Base-by-base conservation (phyloP, 2,888 invertebrate genomes). In the Aphidius colemani region DNA sequence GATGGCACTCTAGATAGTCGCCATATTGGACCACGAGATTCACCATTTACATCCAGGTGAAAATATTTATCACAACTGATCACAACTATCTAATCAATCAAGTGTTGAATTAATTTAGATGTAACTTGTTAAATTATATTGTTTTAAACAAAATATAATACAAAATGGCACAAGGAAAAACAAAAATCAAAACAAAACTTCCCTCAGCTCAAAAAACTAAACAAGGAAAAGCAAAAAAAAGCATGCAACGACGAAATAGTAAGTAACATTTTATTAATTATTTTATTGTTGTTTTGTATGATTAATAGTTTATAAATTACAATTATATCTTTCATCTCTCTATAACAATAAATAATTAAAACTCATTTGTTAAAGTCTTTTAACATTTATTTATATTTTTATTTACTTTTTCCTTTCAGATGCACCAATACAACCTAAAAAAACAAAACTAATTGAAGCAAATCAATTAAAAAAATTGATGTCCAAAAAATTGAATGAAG, bases 401-500 rank as follows among this genome's bases (percentile, higher is more conserved):
- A 13, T 39, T 13, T 13, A 1, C 2, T 13, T 13, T 1, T 2
- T 13, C 13, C 2, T 51, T 43, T 64, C 66, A 89, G 89, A 89
- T 80, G 86, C 88, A 39, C 90, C 90, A 0, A 87, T 87, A 18
- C 85, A 86, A 64, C 87, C 89, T 46, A 90, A 90, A 73, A 90
- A 89, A 72, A 76, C 82, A 11, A 85, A 85, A 63, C 82, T 85
- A 40, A 82, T 86, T 59, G 88, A 89, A 75, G 80, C 85, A 1
- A 86, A 86, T 70, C 90, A 89, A 74, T 83, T 90, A 76, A 90
- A 90, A 74, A 86, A 86, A 68, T 85, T 85, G 61, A 87, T 91
- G 10, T 86, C 89, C 7, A 90, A 88, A 80, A 88, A 88, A 76
- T 88, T 91, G n/a, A 90, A 91, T 75, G 87, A 87, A 73, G 85